Base-by-base conservation (phyloP, 2,888 invertebrate genomes). In the Seladonia tumulorum region DNA sequence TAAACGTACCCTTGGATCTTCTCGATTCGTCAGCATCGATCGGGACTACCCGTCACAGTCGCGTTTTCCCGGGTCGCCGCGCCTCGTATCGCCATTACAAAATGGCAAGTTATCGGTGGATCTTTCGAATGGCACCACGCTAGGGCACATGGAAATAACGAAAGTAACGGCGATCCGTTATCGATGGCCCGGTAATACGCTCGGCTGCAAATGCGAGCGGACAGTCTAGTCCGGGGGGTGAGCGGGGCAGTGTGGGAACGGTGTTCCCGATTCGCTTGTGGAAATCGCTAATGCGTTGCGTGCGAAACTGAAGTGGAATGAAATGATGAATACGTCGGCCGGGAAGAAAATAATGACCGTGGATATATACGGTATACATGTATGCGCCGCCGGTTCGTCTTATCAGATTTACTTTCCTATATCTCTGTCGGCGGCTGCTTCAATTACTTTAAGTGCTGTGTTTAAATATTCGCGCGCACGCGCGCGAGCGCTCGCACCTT, bases 21-120 rank as follows among this genome's bases (percentile, higher is more conserved):
- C 22, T 5, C 4, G 18, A 83, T 39, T 39, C 80, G 45, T 77
- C 77, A 73, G 76, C 53, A 70, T 39, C 60, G 53, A 81, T 80
- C 82, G 66, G 73, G 72, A 80, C 76, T 74, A 89, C 86, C 87
- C 87, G 82, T 87, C 89, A 86, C 78, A 81, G 85, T 76, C 79
- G 45, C 29, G 63, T 25, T 22, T 49, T 47, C 49, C 35, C 35
- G 35, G 42, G n/a, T 22, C 29, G 16, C 16, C 14, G 18, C 47
- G 45, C 3, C 42, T 35, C 25, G 68, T 42, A 76, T 77, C 39
- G 39, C 39, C 45, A 42, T 73, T 82, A 47, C 66, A 42, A 45
- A 22, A 22, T 42, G 49, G 35, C 63, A 49, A 45, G 39, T 71
- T 76, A 76, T 85, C 79, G 75, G n/a, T 0, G 75, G 35, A 42